Conservation (phyloP, 2,797 vertebrate genomes). For the Coendou prehensilis region DNA sequence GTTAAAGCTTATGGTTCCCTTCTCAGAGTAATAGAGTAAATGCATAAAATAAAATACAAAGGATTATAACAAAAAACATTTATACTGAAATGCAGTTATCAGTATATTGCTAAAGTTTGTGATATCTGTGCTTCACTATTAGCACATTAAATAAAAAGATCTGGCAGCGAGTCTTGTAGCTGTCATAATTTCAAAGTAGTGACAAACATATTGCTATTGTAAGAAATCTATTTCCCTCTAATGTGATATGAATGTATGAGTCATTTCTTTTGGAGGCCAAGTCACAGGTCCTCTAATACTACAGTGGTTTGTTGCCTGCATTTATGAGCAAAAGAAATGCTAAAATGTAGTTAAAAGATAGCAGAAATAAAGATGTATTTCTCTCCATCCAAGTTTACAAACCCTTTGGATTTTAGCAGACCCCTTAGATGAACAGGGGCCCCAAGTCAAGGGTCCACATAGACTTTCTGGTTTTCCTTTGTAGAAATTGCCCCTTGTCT, state of each 20-base stretch:
- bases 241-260: conserved; percentile 16
- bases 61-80: conserved; percentile 50
- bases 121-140: conserved; percentile 1
- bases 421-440: neutral
- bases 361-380: conserved; percentile 22
- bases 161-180: neutral
- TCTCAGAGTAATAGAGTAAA: conserved; percentile 29
- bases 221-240: conserved; percentile 47
- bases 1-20: neutral
- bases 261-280: conserved; percentile 34
- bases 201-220: conserved; percentile 51
- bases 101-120: conserved; percentile 36
- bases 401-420: conserved; percentile 9
- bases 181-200: conserved; percentile 66
- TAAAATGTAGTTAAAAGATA: conserved; percentile 11
- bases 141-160: conserved; percentile 55
- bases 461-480: neutral
- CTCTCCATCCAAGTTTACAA: conserved; percentile 2
- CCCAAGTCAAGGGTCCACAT: neutral
- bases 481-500: neutral
- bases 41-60: conserved; percentile 50
- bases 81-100: conserved; percentile 53
- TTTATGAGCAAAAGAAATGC: neutral
- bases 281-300: neutral
- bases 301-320: neutral